A percentile compares a stretch with the other conserved stretches of the same genome.
Conservation (phyloP, 2,113 vertebrate species). For the Camelus bactrianus region DNA sequence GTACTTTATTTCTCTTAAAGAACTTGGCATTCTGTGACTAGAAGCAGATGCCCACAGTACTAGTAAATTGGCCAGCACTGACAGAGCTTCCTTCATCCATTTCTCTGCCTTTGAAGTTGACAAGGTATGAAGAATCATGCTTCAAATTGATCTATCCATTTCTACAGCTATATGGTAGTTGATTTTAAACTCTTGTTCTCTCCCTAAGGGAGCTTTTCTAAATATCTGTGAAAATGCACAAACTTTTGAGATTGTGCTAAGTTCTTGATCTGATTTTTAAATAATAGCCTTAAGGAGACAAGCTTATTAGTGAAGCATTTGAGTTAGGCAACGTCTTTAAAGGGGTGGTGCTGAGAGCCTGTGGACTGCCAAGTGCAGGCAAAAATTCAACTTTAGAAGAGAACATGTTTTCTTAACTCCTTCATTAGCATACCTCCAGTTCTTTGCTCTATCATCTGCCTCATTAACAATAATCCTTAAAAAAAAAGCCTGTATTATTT, state of each 20-base stretch:
- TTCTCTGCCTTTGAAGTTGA: background rate
- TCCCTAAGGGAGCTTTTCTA: background rate
- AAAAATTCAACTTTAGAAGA: background rate
- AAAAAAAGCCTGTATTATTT: background rate
- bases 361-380: background rate
- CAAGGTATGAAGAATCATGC: background rate
- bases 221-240: background rate
- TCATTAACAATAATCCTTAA: background rate
- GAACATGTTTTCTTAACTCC: conserved; percentile 4
- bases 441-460: background rate
- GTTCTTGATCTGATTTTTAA: background rate
- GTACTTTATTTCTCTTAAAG: background rate
- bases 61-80: background rate
- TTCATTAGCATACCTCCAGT: background rate
- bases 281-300: background rate
- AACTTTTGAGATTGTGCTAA: background rate
- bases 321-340: background rate
- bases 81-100: background rate
- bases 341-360: background rate
- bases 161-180: background rate
- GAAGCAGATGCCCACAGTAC: background rate
- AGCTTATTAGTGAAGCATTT: background rate
- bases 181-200: background rate
- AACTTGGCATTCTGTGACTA: background rate
- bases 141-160: background rate